Evolutionary conservation across 64 coral and sea anemone genomes (phyloP).

Genomic region (Orbicella faveolata): DNA sequence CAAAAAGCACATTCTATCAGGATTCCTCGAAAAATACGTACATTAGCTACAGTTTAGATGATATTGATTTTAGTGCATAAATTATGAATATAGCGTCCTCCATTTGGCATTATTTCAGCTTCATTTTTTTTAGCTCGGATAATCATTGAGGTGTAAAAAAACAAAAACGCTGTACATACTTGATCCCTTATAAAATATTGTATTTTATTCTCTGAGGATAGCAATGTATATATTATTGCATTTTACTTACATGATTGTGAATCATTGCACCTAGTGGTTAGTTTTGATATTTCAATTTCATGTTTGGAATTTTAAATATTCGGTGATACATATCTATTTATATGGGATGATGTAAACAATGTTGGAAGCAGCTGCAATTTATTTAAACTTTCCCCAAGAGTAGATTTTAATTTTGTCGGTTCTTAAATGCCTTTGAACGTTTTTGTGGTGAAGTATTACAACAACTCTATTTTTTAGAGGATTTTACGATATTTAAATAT

Average conservation of each 20-base stretch:
- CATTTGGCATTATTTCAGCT: neutral
- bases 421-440: neutral
- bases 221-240: neutral
- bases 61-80: neutral
- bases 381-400: neutral
- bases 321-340: conserved; percentile 24
- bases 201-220: neutral
- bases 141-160: neutral
- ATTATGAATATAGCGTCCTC: conserved; percentile 18
- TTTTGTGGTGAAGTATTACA: neutral
- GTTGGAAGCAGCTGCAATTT: neutral
- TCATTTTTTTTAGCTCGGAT: neutral
- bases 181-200: neutral
- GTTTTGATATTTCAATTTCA: conserved; percentile 33
- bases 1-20: neutral
- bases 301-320: conserved; percentile 37
- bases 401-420: neutral
- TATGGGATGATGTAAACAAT: conserved; percentile 1
- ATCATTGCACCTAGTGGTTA: neutral
- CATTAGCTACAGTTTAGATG: neutral
- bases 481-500: too few relatives aligned
- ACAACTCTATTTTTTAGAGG: too few relatives aligned
- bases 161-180: neutral
- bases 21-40: conserved; percentile 24
- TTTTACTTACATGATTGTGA: neutral